phyloP scores from a whole-genome alignment of 2,797 vertebrate species.

The Myotis myotis region DNA sequence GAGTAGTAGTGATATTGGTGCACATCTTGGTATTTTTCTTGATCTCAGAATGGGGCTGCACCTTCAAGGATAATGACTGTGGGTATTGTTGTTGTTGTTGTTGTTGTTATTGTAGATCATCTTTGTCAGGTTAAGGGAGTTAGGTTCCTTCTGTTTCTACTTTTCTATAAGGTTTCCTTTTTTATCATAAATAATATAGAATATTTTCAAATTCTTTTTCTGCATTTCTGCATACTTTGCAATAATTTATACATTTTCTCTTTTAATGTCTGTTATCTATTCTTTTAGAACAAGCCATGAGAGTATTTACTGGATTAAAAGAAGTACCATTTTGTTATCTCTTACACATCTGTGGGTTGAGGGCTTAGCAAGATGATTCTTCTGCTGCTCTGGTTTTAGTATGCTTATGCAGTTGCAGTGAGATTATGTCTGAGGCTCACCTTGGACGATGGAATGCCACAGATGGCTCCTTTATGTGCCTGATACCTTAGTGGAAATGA shows the following conservation, averaged over 20 bases:
- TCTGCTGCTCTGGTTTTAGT: background rate
- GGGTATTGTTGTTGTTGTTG: background rate
- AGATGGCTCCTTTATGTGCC: background rate
- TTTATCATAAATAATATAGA: background rate
- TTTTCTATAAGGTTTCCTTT: background rate
- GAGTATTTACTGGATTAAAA: background rate
- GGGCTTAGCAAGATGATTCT: background rate
- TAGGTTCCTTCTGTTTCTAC: background rate
- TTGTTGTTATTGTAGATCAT: background rate
- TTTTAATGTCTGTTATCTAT: background rate
- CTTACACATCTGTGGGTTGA: background rate
- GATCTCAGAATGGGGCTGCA: background rate
- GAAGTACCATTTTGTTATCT: background rate
- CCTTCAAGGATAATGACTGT: background rate
- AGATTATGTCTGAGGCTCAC: background rate
- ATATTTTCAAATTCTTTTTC: background rate
- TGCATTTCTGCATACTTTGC: background rate
- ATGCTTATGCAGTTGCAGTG: background rate
- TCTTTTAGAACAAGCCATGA: background rate
- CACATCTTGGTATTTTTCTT: background rate
- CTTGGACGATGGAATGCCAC: background rate
- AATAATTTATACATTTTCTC: background rate
- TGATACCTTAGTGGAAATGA: background rate
- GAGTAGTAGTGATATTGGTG: background rate
- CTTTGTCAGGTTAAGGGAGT: background rate